Base-by-base conservation (phyloP, 2,113 vertebrate genomes). In the Epinephelus cyanopodus region DNA sequence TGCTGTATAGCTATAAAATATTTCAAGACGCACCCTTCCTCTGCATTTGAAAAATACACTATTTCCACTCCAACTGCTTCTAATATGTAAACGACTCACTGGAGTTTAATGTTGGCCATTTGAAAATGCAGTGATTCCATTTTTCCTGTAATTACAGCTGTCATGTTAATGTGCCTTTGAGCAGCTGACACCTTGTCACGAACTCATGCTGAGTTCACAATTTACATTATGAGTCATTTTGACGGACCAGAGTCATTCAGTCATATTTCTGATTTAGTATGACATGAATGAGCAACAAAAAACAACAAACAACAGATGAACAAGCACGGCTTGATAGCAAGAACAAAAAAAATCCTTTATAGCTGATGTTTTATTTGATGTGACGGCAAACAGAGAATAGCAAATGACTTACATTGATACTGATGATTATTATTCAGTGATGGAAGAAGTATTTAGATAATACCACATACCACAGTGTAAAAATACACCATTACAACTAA, bases 131-230 rank as follows among this genome's bases (percentile, higher is more conserved):
- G 47, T 56, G 19, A 85, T 81, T 69, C 50, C 7, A 71, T 72
- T 64, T 83, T 85, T 33, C 2, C 74, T 45, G 42, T 86, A 86
- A 93, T 90, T 91, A 72, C 73, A 76, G 79, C 81, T 85, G 83
- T 86, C 77, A 85, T 77, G 64, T 83, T 84, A 86, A 87, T 86
- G 83, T 77, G 68, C 75, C 82, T 83, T 54, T 72, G 76, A 92
- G 89, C 90, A 79, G 87, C 66, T 80, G 84, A 86, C 82, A 84
- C 88, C 90, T 92, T 80, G 82, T 91, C 87, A 90, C 87, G 42
- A 45, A 45, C 87, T 78, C 92, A 88, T 61, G 85, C 91, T 78
- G 89, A 63, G 85, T 81, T 91, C 89, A 90, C 81, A 77, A 77
- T 89, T 92, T 90, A 78, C 86, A 84, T 78, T 75, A 77, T 87